Conservation (phyloP, 35 echinoderm and acorn worm genomes). For the Heliocidaris tuberculata region DNA sequence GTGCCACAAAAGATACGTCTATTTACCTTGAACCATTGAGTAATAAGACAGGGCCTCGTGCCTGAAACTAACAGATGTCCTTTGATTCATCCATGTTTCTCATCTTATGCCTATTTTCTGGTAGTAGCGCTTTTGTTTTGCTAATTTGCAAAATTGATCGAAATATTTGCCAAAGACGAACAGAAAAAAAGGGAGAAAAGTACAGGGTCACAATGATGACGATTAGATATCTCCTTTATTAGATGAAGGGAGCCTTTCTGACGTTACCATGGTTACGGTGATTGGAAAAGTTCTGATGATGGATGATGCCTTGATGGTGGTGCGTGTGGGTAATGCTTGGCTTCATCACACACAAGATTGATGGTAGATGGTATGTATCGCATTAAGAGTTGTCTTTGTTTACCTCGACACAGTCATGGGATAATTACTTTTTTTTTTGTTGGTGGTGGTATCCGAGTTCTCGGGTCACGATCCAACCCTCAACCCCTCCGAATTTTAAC, state of each 20-base stretch:
- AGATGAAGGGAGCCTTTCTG: constrained; percentile 6
- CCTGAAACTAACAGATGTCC: not conserved
- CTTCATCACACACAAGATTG: not conserved
- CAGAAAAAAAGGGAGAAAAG: not conserved
- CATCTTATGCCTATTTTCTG: not conserved
- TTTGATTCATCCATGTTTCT: not conserved
- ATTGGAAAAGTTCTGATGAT: not conserved
- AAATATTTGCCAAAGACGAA: not conserved
- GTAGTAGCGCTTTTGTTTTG: not conserved
- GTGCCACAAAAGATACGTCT: not conserved
- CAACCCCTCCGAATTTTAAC: not conserved
- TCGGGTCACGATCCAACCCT: not conserved
- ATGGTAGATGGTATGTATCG: not conserved
- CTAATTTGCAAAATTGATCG: constrained; percentile 4
- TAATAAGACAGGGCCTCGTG: not conserved
- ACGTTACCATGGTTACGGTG: constrained; percentile 33
- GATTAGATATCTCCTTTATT: not conserved
- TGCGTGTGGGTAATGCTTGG: not conserved
- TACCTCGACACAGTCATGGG: not conserved
- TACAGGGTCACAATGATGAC: not conserved
- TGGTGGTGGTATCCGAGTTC: not conserved
- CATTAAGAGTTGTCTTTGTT: not conserved
- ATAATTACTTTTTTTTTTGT: not conserved
- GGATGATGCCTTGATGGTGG: not conserved
- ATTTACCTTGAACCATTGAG: not conserved